These are phyloP conservation scores for Phocoena sinus DNA, from an alignment of 2,113 vertebrate species.

Conservation along the genomic window DNA sequence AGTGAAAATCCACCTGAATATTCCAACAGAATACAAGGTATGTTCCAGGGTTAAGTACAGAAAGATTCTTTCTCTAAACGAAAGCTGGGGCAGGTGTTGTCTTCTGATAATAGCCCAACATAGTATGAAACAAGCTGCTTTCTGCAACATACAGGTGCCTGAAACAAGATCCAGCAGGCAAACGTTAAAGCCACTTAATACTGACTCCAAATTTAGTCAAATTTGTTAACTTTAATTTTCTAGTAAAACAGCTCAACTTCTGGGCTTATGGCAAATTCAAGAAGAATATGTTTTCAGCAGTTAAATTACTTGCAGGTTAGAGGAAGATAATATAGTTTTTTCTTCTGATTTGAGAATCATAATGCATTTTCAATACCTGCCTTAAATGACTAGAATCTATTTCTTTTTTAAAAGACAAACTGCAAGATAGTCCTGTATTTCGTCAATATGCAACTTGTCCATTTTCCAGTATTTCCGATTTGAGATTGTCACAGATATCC, in stretches of 20 bases:
- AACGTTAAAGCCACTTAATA: not conserved
- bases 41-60: not conserved
- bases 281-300: slow-evolving; percentile 1
- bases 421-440: not conserved
- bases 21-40: not conserved
- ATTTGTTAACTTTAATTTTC: slow-evolving; percentile 19
- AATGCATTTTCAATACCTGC: slow-evolving; percentile 11
- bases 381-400: slow-evolving; percentile 5
- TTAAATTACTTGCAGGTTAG: not conserved
- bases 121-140: not conserved
- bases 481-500: not conserved
- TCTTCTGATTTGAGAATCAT: not conserved
- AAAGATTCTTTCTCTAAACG: not conserved
- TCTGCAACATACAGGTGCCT: not conserved
- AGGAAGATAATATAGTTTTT: not conserved
- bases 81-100: not conserved
- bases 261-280: not conserved
- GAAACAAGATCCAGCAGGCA: not conserved
- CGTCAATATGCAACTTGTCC: not conserved
- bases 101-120: not conserved
- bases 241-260: slow-evolving; percentile 36
- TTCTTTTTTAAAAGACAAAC: slow-evolving; percentile 8
- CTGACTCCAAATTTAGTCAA: not conserved
- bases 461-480: not conserved
- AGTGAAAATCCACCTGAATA: slow-evolving; percentile 23